Conservation (phyloP, 2,797 vertebrate genomes). For the Gymnodraco acuticeps region DNA sequence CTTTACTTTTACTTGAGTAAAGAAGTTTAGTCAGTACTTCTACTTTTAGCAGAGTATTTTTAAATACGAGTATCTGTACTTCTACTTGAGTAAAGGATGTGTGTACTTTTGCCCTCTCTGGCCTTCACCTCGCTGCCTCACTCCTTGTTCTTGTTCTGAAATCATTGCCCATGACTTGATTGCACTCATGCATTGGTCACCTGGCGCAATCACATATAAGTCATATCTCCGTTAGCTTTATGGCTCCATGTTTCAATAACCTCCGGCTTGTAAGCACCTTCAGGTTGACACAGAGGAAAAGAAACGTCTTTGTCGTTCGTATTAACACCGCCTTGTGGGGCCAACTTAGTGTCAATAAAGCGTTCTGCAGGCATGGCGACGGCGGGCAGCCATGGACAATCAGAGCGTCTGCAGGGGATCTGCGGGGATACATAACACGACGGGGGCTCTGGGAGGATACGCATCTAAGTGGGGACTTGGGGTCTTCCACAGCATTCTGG, state of each 20-base stretch:
- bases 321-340: slow-evolving; percentile 80
- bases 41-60: too few species aligned
- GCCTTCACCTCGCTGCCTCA: slow-evolving; percentile 28
- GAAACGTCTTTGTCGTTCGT: slow-evolving; percentile 64
- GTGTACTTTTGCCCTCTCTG: not conserved
- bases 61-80: too few species aligned
- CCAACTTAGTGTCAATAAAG: slow-evolving; percentile 82
- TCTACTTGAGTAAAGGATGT: too few species aligned
- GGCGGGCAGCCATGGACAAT: slow-evolving; percentile 77
- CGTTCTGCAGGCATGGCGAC: slow-evolving; percentile 64
- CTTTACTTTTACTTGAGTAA: too few species aligned
- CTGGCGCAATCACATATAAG: slow-evolving; percentile 69
- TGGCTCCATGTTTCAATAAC: slow-evolving; percentile 76
- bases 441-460: slow-evolving; percentile 66
- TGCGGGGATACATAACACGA: slow-evolving; percentile 77
- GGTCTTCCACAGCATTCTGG: slow-evolving; percentile 80
- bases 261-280: slow-evolving; percentile 72
- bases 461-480: slow-evolving; percentile 74
- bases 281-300: slow-evolving; percentile 64
- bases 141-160: slow-evolving; percentile 63
- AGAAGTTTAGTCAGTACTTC: too few species aligned
- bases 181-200: slow-evolving; percentile 73
- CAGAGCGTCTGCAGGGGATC: slow-evolving; percentile 74
- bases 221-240: slow-evolving; percentile 77
- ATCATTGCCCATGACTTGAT: slow-evolving; percentile 75